Base-by-base conservation (phyloP, 2,113 vertebrate genomes). In the Carassius carassius region DNA sequence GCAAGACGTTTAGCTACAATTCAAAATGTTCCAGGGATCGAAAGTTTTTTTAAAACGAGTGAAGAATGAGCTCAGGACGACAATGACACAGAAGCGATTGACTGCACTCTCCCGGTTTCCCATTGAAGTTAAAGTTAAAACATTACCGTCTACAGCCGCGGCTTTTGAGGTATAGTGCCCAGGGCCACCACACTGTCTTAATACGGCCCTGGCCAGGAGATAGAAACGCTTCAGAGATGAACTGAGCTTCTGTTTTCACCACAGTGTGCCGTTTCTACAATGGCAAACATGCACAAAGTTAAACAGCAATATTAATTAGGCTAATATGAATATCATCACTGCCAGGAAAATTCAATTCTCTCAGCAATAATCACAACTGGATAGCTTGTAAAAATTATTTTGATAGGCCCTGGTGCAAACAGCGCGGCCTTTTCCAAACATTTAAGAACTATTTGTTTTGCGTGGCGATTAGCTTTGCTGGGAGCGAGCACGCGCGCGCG, bases 311-410 rank as follows among this genome's bases (percentile, higher is more conserved):
- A 94, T 95, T 95, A 95, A 95, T 95, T 95, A 94, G 94, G 91
- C 93, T 95, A 95, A 95, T 95, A 95, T 95, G 94, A 95, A 95
- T 95, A 95, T 94, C 94, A 95, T 94, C 94, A 94, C 93, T 94
- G 93, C 92, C 93, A 94, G 92, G 92, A 92, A 94, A 94, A 94
- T 94, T 95, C 92, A 94, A 95, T 95, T 95, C 94, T 93, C 93
- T 87, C 92, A 87, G 87, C 92, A 93, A 92, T 95, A 95, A 95
- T 95, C 94, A 95, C 94, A 94, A 92, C 93, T 90, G 92, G 93
- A 94, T 95, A 94, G 93, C 94, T 95, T 95, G 94, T 95, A 94
- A 95, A 95, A 94, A 94, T 91, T 94, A 95, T 95, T 95, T 93
- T 95, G 94, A 94, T 95, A 95, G 94, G 94, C 94, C 85, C 90